Conservation (phyloP, 2,888 invertebrate species). For the Laothoe populi region DNA sequence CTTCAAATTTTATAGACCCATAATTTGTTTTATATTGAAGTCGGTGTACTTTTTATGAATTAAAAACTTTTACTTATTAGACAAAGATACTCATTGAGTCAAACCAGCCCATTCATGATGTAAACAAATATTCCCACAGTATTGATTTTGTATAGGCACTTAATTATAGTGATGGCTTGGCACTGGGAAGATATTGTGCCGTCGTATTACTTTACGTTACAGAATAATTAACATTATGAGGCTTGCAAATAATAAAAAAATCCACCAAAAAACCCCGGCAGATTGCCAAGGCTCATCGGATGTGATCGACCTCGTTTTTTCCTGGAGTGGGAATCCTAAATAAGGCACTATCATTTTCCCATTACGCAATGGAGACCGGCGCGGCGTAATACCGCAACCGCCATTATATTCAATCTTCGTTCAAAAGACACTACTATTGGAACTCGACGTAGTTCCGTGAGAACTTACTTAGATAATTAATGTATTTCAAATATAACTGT, state of each 20-base stretch:
- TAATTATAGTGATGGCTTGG: neutral
- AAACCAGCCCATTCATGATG: no score
- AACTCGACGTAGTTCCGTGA: conserved; percentile 4
- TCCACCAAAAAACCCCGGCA: neutral
- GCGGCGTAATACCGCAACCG: conserved; percentile 26
- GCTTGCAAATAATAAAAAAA: neutral
- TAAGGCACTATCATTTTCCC: conserved; percentile 35
- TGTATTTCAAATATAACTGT: neutral
- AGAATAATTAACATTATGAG: neutral
- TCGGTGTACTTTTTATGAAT: no score
- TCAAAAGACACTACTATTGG: neutral
- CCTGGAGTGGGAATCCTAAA: conserved; percentile 10
- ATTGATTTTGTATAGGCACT: no score
- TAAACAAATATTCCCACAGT: no score
- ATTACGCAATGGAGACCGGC: conserved; percentile 30
- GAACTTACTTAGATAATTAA: neutral
- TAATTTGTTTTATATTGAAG: no score
- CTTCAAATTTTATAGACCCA: no score
- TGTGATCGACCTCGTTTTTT: conserved; percentile 3
- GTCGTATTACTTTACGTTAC: neutral
- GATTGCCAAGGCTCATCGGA: conserved; percentile 1
- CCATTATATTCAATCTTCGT: conserved; percentile 20
- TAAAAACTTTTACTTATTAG: no score
- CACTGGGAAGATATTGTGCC: neutral
- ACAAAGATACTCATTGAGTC: no score